Evolutionary conservation across 2,888 invertebrate species (phyloP).

Genomic region (Melinopterus prodromus): DNA sequence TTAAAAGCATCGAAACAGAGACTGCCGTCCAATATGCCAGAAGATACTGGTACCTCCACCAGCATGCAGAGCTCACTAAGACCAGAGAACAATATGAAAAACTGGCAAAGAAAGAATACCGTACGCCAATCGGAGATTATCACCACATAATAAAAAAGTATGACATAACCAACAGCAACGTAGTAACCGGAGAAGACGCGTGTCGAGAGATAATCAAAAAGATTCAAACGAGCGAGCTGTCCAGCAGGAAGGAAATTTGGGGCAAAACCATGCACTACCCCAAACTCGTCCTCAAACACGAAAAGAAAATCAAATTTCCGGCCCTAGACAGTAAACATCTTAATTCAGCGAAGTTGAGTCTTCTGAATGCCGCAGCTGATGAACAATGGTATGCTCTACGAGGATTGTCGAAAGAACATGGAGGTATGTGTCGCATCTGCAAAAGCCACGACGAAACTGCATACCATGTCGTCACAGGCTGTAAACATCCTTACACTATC

Average conservation of each 20-base stretch:
- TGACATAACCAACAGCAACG: background rate
- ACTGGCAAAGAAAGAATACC: conserved; percentile 13
- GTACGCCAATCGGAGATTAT: conserved; percentile 27
- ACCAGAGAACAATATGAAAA: conserved; percentile 11
- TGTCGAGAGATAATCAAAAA: background rate
- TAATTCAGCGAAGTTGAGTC: conserved; percentile 36
- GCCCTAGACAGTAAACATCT: conserved; percentile 30
- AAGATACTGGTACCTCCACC: conserved; percentile 21
- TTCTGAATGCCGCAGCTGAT: conserved; percentile 41
- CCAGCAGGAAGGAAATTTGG: conserved; percentile 31
- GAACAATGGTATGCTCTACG: conserved; percentile 41
- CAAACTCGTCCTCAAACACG: conserved; percentile 30
- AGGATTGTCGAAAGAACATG: conserved; percentile 7
- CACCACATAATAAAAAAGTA: conserved; percentile 10
- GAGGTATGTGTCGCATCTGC: conserved; percentile 35
- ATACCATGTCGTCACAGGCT: conserved; percentile 43
- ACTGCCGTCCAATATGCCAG: conserved; percentile 12
- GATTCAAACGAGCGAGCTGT: background rate
- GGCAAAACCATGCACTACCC: conserved; percentile 40
- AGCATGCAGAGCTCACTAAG: conserved; percentile 11
- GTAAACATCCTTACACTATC: conserved; percentile 24
- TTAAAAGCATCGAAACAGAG: conserved; percentile 17
- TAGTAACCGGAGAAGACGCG: background rate
- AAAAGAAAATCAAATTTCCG: conserved; percentile 33
- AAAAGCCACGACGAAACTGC: conserved; percentile 37